Percentiles rank a stretch among this genome's conserved stretches.
Evolutionary conservation across 2,113 vertebrate genomes (phyloP).

Genomic region (Indicator maculatus): DNA sequence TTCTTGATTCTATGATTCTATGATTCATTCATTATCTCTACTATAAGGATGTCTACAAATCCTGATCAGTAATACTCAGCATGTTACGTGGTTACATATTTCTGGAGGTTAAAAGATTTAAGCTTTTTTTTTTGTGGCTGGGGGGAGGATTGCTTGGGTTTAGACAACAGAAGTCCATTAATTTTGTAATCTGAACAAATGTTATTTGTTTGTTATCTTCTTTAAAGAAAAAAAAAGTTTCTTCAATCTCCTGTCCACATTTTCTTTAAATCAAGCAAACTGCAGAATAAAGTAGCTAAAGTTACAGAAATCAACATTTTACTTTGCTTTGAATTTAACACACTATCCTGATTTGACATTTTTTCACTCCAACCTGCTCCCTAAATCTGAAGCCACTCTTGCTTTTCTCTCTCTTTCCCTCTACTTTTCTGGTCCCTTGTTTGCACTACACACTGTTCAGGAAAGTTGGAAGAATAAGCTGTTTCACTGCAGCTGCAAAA

Average conservation of each 20-base stretch:
- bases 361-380: background rate
- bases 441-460: background rate
- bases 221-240: background rate
- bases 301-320: background rate
- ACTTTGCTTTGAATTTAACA: background rate
- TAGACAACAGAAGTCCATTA: background rate
- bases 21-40: background rate
- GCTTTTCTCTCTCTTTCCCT: background rate
- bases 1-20: too few relatives aligned
- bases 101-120: background rate
- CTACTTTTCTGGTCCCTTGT: background rate
- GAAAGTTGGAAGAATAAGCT: background rate
- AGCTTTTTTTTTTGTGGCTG: background rate
- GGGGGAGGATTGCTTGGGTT: background rate
- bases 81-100: background rate
- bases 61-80: background rate
- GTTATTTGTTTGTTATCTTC: background rate
- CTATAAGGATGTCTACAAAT: background rate
- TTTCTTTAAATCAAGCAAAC: background rate
- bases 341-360: background rate
- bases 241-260: background rate
- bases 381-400: background rate
- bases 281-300: background rate
- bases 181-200: background rate
- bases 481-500: background rate